Conservation (phyloP, 2,113 vertebrate genomes). For the Beaufortia kweichowensis region DNA sequence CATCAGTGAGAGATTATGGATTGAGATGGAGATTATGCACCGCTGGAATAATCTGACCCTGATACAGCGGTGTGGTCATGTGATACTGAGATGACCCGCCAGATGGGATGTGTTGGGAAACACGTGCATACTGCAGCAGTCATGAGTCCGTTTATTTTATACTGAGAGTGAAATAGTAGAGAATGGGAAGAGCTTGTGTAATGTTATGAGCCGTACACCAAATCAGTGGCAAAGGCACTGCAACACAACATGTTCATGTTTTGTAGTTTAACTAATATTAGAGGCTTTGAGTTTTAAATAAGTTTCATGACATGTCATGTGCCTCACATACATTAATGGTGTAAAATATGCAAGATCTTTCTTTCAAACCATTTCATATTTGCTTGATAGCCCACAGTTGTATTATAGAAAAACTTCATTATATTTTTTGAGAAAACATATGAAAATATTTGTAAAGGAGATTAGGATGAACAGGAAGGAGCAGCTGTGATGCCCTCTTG, state of each 20-base stretch:
- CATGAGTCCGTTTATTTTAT: no score
- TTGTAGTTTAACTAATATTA: no score
- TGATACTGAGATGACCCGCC: slow-evolving; percentile 16
- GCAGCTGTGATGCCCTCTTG: not conserved
- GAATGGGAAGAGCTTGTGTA: no score
- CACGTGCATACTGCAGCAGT: not conserved
- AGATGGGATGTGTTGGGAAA: not conserved
- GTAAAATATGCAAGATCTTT: no score
- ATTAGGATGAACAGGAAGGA: not conserved
- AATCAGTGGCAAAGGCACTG: no score
- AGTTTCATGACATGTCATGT: no score
- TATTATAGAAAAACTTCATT: not conserved
- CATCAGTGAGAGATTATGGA: slow-evolving; percentile 38
- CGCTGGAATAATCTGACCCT: slow-evolving; percentile 44
- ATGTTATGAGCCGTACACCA: no score
- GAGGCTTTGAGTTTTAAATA: no score
- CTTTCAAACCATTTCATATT: no score
- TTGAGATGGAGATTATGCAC: slow-evolving; percentile 44
- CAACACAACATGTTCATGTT: no score
- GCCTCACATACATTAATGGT: no score
- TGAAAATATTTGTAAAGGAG: not conserved
- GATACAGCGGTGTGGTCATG: slow-evolving; percentile 31
- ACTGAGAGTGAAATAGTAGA: no score
- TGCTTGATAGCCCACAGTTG: not conserved
- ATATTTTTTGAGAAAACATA: not conserved